Percentiles rank a stretch among this genome's conserved stretches.
Evolutionary conservation across 1,140 invertebrate genomes (phyloP).

Genomic region (Drosophila nasuta): DNA sequence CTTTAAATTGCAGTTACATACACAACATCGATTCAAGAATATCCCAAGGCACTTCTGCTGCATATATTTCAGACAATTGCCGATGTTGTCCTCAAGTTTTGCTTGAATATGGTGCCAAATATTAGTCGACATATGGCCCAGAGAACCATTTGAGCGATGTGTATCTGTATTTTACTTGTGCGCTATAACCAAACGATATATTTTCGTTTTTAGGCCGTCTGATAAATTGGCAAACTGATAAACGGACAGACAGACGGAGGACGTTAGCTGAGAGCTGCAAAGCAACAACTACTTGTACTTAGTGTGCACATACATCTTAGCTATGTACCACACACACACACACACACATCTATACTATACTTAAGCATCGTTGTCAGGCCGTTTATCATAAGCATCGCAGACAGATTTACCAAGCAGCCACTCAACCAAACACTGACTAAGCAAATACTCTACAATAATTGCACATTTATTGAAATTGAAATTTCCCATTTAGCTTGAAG

Average conservation of each 20-base stretch:
- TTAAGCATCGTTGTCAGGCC: conserved; percentile 34
- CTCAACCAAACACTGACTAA: neutral
- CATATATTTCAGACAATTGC: conserved; percentile 54
- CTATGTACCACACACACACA: neutral
- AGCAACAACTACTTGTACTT: conserved; percentile 23
- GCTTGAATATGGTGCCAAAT: conserved; percentile 30
- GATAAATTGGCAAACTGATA: conserved; percentile 29
- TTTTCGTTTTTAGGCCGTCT: conserved; percentile 52
- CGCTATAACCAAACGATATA: conserved; percentile 53
- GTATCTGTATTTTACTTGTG: conserved; percentile 53
- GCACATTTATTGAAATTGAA: too few relatives aligned
- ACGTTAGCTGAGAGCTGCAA: conserved; percentile 36
- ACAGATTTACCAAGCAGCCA: conserved; percentile 14
- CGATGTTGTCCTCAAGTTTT: conserved; percentile 40
- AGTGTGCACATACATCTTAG: neutral
- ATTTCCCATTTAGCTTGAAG: too few relatives aligned
- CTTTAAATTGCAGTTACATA: neutral
- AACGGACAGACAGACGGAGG: conserved; percentile 25
- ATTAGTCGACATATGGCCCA: conserved; percentile 29
- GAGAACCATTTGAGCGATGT: conserved; percentile 35
- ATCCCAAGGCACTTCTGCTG: neutral
- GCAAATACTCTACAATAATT: neutral
- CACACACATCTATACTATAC: neutral
- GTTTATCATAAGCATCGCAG: conserved; percentile 59
- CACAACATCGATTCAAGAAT: too few relatives aligned